phyloP scores from a whole-genome alignment of 92 coral and sea anemone genomes.

The Galaxea fascicularis region DNA sequence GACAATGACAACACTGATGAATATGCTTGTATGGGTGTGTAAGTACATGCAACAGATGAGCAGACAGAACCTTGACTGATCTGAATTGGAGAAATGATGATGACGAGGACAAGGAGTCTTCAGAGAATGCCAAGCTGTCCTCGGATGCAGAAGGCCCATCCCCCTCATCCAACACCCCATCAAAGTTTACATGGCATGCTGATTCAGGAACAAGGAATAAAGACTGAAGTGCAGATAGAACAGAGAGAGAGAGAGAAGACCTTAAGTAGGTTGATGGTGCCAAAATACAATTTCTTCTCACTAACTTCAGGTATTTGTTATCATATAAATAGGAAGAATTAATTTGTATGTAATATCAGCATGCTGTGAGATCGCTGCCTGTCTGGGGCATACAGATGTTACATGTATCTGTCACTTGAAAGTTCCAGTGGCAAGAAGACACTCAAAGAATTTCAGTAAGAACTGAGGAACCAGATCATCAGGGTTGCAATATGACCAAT shows the following conservation, averaged over 20 bases:
- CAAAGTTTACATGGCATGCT: constrained; percentile 88
- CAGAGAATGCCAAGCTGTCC: constrained; percentile 62
- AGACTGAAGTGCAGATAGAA: constrained; percentile 60
- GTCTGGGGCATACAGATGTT: background rate
- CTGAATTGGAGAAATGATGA: constrained; percentile 78
- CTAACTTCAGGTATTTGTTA: background rate
- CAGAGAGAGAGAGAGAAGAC: constrained; percentile 45
- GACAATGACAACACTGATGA: background rate
- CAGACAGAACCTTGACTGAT: constrained; percentile 74
- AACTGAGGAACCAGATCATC: too few species aligned
- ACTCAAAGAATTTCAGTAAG: too few species aligned
- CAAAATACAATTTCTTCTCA: background rate
- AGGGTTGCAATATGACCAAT: too few species aligned
- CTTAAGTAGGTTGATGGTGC: constrained; percentile 18
- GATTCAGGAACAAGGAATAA: constrained; percentile 74
- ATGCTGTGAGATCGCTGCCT: background rate
- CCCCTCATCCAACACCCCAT: constrained; percentile 75
- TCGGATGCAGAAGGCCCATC: constrained; percentile 69
- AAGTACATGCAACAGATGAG: constrained; percentile 28
- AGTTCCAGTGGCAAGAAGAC: too few species aligned
- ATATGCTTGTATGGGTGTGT: background rate
- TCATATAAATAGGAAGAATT: background rate
- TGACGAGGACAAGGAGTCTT: constrained; percentile 58
- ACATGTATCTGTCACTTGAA: too few species aligned
- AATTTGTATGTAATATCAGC: background rate